phyloP scores from a whole-genome alignment of 1,140 invertebrate species.

The Heliconius nattereri region DNA sequence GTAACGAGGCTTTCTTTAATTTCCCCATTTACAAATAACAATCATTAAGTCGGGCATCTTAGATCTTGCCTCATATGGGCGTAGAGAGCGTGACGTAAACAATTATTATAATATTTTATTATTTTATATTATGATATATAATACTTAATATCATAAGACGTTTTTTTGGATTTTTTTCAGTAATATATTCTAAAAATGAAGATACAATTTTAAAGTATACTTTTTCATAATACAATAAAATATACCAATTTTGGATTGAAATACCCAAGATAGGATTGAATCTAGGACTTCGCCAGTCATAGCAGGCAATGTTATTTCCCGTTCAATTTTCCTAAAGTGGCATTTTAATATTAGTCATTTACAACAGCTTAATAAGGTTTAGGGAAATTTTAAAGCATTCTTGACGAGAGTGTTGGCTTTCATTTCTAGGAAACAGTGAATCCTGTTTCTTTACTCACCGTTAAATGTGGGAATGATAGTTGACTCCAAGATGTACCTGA shows the following conservation, averaged over 20 bases:
- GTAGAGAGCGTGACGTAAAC: conserved; percentile 36
- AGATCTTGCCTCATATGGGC: conserved; percentile 26
- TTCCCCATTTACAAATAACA: conserved; percentile 34
- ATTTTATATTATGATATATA: not conserved
- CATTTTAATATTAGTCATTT: not conserved
- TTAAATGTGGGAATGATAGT: not conserved
- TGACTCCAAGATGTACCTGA: not conserved
- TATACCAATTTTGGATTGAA: not conserved
- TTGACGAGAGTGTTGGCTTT: not conserved
- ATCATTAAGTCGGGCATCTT: conserved; percentile 33
- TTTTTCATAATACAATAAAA: not conserved
- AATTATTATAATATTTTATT: conserved; percentile 19
- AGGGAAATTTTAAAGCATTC: not conserved
- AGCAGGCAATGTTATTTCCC: not conserved
- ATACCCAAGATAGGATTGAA: not conserved
- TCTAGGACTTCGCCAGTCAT: not conserved
- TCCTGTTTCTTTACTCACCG: conserved; percentile 2
- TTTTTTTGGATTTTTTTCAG: not conserved
- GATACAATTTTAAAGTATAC: not conserved
- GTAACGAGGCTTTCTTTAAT: conserved; percentile 25
- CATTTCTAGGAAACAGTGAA: not conserved
- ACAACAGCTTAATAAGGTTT: not conserved
- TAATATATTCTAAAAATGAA: no score
- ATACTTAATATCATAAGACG: not conserved
- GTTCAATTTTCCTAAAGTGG: not conserved